A percentile compares a stretch with the other conserved stretches of the same genome.
phyloP scores from a whole-genome alignment of 2,888 invertebrate genomes.

The Apodemia hepburni region DNA sequence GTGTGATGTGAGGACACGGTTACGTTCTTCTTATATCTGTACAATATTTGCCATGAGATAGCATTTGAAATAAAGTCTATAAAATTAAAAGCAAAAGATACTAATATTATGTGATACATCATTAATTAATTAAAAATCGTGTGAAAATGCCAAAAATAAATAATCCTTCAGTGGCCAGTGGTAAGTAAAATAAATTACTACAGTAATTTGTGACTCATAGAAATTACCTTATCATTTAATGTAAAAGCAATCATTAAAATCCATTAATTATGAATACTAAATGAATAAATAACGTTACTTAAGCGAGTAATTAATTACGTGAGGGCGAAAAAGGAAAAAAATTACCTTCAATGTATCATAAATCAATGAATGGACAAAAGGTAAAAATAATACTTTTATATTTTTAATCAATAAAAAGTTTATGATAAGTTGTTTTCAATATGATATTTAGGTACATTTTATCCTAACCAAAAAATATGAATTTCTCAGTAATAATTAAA shows the following conservation, averaged over 20 bases:
- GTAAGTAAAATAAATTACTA: slow-evolving; percentile 46
- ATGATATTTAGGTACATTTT: background rate
- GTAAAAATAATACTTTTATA: too few species aligned
- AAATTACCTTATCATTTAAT: background rate
- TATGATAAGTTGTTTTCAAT: background rate
- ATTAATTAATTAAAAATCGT: slow-evolving; percentile 50
- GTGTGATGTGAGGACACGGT: slow-evolving; percentile 59
- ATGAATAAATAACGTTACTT: background rate
- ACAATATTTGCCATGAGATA: slow-evolving; percentile 65
- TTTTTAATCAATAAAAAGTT: background rate
- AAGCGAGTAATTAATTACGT: background rate
- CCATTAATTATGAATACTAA: background rate
- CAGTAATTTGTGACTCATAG: slow-evolving; percentile 18
- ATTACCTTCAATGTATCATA: background rate
- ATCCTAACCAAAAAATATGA: background rate
- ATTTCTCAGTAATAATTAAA: background rate
- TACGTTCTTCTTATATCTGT: slow-evolving; percentile 31
- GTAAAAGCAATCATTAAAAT: background rate
- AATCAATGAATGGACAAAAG: background rate
- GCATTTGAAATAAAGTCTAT: slow-evolving; percentile 43
- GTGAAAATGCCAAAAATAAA: slow-evolving; percentile 71
- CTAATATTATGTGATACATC: slow-evolving; percentile 72
- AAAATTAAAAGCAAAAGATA: slow-evolving; percentile 38
- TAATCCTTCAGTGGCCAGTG: slow-evolving; percentile 65
- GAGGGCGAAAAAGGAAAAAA: background rate